Evolutionary conservation across 2,888 invertebrate genomes (phyloP), one percentile per base, ranked within the genome.

Genomic region (Brachylomia viminalis): DNA sequence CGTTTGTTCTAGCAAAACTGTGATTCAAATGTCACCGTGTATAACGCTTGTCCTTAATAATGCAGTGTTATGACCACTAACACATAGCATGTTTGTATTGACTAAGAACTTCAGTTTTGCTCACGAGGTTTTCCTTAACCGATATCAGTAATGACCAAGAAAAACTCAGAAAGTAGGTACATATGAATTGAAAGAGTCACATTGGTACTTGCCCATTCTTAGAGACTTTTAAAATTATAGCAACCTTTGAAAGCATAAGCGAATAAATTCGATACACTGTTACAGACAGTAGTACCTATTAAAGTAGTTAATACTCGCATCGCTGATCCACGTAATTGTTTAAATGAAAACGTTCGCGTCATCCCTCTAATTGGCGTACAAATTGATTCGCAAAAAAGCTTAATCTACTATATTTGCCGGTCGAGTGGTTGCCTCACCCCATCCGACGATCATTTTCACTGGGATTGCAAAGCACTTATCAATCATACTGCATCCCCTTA

Each of bases 301-400:
- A 82, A 76, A 78, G 58, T 62, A 52, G 61, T 77, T 52, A 56
- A 59, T 38, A 1, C 74, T 66, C 74, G 70, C 80, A 58, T 75
- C 66, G 54, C 68, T 77, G 79, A 81, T 77, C 64, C 77, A 71
- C 33, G 45, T 83, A 86, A 86, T 86, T 84, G 79, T 79, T 82
- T 88, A 74, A 86, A 82, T 84, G 70, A 77, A 72, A 74, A 75
- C 73, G 82, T 33, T 66, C 74, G 45, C 84, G 65, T 80, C 72
- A 79, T 84, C 67, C 75, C 83, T 73, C 88, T 92, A 92, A 91
- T 92, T 91, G 90, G 86, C 88, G 87, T 79, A 85, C 81, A 89
- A 90, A 91, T 90, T 90, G 87, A 89, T 84, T 83, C 80, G 78
- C 75, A 84, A 87, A 88, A 84, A 88, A 82, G 78, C 75, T 86